Evolutionary conservation across 1,140 invertebrate species (phyloP), one percentile per base, ranked within the genome.

Genomic region (Steinernema feltiae): DNA sequence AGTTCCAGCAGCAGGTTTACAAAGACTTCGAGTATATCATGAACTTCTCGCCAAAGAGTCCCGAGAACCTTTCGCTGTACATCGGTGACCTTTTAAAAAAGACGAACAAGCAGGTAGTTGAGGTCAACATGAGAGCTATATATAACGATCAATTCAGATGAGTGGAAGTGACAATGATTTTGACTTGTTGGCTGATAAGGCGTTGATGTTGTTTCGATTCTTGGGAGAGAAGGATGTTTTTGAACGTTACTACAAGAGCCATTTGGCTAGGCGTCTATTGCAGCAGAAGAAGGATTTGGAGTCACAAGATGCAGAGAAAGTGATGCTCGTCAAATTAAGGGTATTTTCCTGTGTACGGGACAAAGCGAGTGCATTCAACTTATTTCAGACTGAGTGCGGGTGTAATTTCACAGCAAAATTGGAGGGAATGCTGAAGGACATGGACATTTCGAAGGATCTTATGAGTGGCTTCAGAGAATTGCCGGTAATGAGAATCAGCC

Each of bases 361-460:
- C n/a, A n/a, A n/a, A n/a, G n/a, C 7, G 35, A 7, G 7, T 41
- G 7, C 18, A 7, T 41, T 41, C 7, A 7, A 18, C 35, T 41
- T 41, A 41, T 41, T 41, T 41, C 18, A 41, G 12, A 7, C 79
- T 87, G 96, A 98, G 89, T 98, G 96, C 87, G 96, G 96, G 15
- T 94, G 94, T 35, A 94, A 93, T 3, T 98, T 98, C 85, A 98
- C 96, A 0, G 94, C 93, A 72, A 98, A 98, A 88, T 87, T 98
- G 3, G 96, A 98, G 88, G 95, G 95, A 81, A 98, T 98, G 96
- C 98, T 98, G 83, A 98, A 98, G 88, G 96, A 99, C 83, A 69
- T 41, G 3, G 18, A 18, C 35, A 18, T 41, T 18, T 41, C 35
- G 7, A 7, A 41, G 35, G 35, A 41, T 41, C 7, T 18, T 18